Percentiles rank a stretch among this genome's conserved stretches.
Conservation (phyloP, 2,797 vertebrate genomes). For the Sparidentex hasta region DNA sequence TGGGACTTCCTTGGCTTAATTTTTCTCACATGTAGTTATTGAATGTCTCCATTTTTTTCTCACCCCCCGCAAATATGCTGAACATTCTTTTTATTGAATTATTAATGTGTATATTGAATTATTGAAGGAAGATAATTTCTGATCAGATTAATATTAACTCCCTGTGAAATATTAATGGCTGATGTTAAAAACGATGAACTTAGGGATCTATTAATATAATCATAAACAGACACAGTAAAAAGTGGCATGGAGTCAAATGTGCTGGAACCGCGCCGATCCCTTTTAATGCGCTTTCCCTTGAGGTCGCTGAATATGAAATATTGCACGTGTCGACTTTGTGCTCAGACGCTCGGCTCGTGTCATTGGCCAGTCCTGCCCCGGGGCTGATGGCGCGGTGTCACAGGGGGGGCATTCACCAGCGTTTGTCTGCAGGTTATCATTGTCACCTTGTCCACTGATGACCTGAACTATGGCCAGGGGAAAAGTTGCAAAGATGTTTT, state of each 20-base stretch:
- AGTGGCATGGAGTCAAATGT: slow-evolving; percentile 60
- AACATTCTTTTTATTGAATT: slow-evolving; percentile 84
- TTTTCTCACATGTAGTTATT: slow-evolving; percentile 56
- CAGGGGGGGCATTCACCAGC: slow-evolving; percentile 36
- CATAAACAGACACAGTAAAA: slow-evolving; percentile 76
- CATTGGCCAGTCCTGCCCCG: slow-evolving; percentile 65
- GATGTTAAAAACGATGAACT: slow-evolving; percentile 78
- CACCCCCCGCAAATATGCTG: slow-evolving; percentile 52
- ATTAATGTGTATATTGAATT: slow-evolving; percentile 84
- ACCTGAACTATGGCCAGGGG: slow-evolving; percentile 60
- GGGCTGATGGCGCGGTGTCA: slow-evolving; percentile 48
- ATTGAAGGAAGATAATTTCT: slow-evolving; percentile 86
- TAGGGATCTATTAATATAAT: slow-evolving; percentile 77
- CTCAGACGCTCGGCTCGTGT: slow-evolving; percentile 53
- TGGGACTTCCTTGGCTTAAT: slow-evolving; percentile 39
- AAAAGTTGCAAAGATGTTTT: slow-evolving; percentile 60
- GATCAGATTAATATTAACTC: slow-evolving; percentile 88
- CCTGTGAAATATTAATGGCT: slow-evolving; percentile 83
- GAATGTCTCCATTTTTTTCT: slow-evolving; percentile 42
- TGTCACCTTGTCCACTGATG: slow-evolving; percentile 69
- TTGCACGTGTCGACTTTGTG: slow-evolving; percentile 56
- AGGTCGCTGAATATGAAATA: slow-evolving; percentile 72
- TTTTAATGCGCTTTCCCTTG: slow-evolving; percentile 56
- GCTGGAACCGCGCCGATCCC: slow-evolving; percentile 24
- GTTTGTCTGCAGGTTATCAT: slow-evolving; percentile 62